These are phyloP conservation scores for Teleiodes luculella DNA, from an alignment of 2,888 invertebrate species.

Conservation along the genomic window DNA sequence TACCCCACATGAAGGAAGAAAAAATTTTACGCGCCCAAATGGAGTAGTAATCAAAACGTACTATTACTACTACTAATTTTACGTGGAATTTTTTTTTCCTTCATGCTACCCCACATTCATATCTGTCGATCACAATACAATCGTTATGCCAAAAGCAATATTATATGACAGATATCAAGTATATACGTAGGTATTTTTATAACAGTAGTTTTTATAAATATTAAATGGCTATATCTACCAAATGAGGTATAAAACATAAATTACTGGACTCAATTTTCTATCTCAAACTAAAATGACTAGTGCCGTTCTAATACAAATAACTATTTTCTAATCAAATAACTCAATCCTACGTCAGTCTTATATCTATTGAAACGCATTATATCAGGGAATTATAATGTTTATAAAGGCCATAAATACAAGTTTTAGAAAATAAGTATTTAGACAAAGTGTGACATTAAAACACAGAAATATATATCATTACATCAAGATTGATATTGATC, in stretches of 20 bases:
- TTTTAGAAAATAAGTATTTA: constrained; percentile 1
- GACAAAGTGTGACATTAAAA: constrained; percentile 36
- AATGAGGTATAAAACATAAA: constrained; percentile 38
- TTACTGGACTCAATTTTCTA: constrained; percentile 8
- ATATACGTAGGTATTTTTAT: constrained; percentile 2
- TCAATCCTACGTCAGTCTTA: constrained; percentile 71
- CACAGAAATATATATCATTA: constrained; percentile 43
- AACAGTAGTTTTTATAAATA: constrained; percentile 4
- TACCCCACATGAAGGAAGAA: too few species aligned
- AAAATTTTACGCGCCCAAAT: too few species aligned
- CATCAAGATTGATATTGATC: constrained; percentile 52
- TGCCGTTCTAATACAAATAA: constrained; percentile 51
- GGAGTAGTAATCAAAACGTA: too few species aligned
- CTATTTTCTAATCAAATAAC: constrained; percentile 35
- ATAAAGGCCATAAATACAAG: constrained; percentile 25
- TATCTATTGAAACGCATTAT: constrained; percentile 57
- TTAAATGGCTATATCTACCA: constrained; percentile 31
- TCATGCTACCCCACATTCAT: constrained; percentile 10
- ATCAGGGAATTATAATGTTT: not conserved
- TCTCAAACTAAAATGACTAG: constrained; percentile 39
- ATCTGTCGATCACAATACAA: constrained; percentile 9
- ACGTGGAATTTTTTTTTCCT: too few species aligned
- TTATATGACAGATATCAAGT: constrained; percentile 6
- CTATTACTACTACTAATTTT: too few species aligned
- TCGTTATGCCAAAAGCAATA: constrained; percentile 9